Evolutionary conservation across 35 echinoderm and acorn worm genomes (phyloP).

Genomic region (Lytechinus pictus): DNA sequence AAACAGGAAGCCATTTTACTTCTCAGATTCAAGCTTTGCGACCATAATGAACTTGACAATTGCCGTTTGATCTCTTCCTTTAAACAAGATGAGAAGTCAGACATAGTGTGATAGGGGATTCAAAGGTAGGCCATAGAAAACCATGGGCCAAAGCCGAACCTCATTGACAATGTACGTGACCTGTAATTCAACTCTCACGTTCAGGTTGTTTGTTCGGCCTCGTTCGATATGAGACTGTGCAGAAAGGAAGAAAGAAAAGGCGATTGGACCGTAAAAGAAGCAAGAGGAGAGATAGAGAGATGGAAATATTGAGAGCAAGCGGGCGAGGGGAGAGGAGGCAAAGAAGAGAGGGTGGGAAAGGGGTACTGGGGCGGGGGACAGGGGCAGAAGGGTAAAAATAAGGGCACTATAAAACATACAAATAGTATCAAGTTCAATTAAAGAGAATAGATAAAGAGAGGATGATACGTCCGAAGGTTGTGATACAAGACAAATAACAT

Average conservation of each 20-base stretch:
- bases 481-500: neutral
- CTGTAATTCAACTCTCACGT: conserved; percentile 34
- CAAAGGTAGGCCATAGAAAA: neutral
- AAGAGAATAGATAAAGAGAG: neutral
- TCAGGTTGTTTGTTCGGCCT: conserved; percentile 37
- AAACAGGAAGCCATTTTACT: neutral
- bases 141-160: neutral
- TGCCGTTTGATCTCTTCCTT: neutral
- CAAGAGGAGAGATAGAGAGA: neutral
- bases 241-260: conserved; percentile 24
- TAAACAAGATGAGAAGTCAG: neutral
- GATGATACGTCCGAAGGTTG: neutral
- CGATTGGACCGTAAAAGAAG: neutral
- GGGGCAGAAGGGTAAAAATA: neutral
- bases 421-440: neutral
- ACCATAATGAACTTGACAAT: neutral
- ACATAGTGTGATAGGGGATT: neutral
- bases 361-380: too few species aligned
- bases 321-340: neutral
- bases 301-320: neutral
- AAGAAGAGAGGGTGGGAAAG: too few species aligned
- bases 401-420: neutral
- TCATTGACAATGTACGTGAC: conserved; percentile 43
- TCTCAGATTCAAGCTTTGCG: neutral
- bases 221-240: conserved; percentile 31